phyloP scores from a whole-genome alignment of 1,140 invertebrate genomes.

The Aphis gossypii region DNA sequence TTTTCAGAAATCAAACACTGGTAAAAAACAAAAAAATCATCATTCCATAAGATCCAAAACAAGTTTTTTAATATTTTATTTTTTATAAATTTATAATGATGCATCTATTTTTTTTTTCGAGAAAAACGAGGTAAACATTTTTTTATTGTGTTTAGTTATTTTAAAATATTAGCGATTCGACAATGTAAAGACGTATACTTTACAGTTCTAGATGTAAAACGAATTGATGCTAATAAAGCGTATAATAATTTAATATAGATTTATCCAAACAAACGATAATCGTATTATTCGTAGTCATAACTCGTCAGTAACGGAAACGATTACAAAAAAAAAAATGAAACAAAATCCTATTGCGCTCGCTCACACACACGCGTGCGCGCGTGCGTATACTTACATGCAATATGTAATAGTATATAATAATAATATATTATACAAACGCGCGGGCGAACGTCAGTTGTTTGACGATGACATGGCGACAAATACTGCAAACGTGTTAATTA shows the following conservation, averaged over 20 bases:
- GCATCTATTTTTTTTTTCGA: not conserved
- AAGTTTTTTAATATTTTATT: not conserved
- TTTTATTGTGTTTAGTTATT: not conserved
- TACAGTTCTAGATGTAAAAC: not conserved
- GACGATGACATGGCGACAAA: not conserved
- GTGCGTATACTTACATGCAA: not conserved
- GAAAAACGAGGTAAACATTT: not conserved
- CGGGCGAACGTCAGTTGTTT: not conserved
- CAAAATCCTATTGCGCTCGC: not conserved
- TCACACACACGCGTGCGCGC: not conserved
- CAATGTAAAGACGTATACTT: not conserved
- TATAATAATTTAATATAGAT: not conserved
- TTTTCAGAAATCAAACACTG: too few relatives aligned
- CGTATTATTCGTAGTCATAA: not conserved
- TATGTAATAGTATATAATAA: not conserved
- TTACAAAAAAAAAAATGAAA: not conserved
- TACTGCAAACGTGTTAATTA: conserved; percentile 8
- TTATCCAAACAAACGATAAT: not conserved
- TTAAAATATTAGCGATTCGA: not conserved
- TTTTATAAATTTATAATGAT: not conserved
- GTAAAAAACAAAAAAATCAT: not conserved
- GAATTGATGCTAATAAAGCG: not conserved
- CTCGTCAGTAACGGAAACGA: not conserved
- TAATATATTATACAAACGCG: not conserved
- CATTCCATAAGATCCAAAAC: not conserved